Base-by-base conservation (phyloP, 2,113 vertebrate species). In the Axis porcinus region DNA sequence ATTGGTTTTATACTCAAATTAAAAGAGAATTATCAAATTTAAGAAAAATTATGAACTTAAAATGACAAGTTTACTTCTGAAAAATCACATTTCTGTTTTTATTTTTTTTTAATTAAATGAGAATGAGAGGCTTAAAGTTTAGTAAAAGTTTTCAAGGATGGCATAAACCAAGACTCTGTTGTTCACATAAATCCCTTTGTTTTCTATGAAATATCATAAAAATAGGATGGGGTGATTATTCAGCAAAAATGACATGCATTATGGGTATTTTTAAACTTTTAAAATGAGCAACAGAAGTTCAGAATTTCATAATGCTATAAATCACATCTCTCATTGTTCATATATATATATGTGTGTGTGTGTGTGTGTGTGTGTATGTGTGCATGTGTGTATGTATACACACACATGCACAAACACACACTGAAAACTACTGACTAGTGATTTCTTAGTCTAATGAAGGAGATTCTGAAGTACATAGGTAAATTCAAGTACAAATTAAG, bases 241-340 rank as follows among this genome's bases (percentile, higher is more conserved):
- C 30, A 82, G 28, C 11, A 47, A 67, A 86, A 82, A 82, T 58
- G 30, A 40, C 45, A 36, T 19, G 14, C 43, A 90, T 52, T 43
- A 5, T 12, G 76, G 27, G 27, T 43, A 85, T 76, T 84, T 85
- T 58, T 84, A 52, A 89, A 90, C 19, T 60, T n/a, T 28, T 76
- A 52, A 76, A 94, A 36, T 78, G n/a, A 79, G 28, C 45, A 94
- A 52, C 4, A 76, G 25, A 90, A 52, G 62, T 40, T 85, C 54
- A 84, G 54, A 60, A 85, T 27, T 85, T 90, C 43, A 83, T 64
- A 76, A 52, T 90, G 54, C 74, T 60, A 21, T 92, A 67, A 67
- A 81, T 33, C 14, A 58, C 28, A n/a, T 81, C 47, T 94, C 76
- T 88, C 85, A 82, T 7, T 89, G 27, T 67, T 94, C 47, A 52